Base-by-base conservation (phyloP, 2,797 vertebrate genomes). In the Choloepus didactylus region DNA sequence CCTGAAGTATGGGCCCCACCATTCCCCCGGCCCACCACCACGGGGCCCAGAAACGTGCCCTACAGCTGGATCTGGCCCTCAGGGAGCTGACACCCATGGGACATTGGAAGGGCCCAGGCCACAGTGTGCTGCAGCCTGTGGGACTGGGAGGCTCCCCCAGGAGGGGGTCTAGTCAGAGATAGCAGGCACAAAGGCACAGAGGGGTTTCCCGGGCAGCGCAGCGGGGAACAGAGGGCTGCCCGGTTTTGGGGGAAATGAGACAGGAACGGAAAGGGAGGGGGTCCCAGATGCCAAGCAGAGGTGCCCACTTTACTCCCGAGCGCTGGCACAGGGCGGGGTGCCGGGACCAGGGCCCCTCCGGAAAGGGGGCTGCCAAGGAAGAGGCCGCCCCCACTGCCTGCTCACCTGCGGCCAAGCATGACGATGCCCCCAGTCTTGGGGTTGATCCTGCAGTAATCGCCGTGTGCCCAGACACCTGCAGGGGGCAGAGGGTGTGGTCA, bases 391-490 rank as follows among this genome's bases (percentile, higher is more conserved):
- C 18, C 1, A 0, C 35, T 2, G 29, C 16, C 60, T 35, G 41
- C 98, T 93, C 93, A 99, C 99, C 99, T 99, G 97, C 99, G 99
- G 66, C 99, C 99, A 93, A 99, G 98, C 99, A 99, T 99, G 94
- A 99, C 95, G 2, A 99, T 98, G 66, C 99, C 99, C 89, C 99
- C 99, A 0, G 99, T 99, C 97, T 99, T 99, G 46, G 99, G 99
- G 98, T 99, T 99, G 97, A 99, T 99, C 97, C 99, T 99, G 97
- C 99, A 99, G 98, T 99, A 99, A 98, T 99, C 99, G 0, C 99
- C 99, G 0, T 99, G 99, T 5, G 99, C 99, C 99, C 99, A 99
- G 59, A 99, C 97, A 35, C 99, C 99, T 99, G 75, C 2, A 60
- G 89, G 96, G 0, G 31, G 84, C 35, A 91, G 41, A 83, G 25